Base-by-base conservation (phyloP, 2,888 invertebrate genomes). In the Orthosia cruda region DNA sequence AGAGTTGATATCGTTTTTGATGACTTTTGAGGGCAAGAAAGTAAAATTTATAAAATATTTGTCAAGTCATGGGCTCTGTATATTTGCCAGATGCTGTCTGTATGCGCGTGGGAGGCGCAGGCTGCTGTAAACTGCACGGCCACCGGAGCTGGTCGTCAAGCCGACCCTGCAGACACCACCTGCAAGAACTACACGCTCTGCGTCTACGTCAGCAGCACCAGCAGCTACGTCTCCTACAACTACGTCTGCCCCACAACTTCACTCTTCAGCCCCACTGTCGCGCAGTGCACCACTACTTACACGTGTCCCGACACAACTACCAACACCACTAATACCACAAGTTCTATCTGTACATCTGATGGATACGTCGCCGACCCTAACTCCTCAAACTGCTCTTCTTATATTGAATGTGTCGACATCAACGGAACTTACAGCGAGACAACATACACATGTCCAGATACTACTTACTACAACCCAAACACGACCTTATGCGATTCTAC, bases 131-230 rank as follows among this genome's bases (percentile, higher is more conserved):
- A 91, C 81, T 96, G 95, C 80, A 93, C 95, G 0, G 77, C 88
- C 0, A 86, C 90, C 0, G 92, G 91, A 4, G 91, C 91, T 3
- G 96, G 97, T 4, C 93, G 95, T 3, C 93, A 93, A 81, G 91
- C 94, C 0, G 94, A 96, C 75, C 87, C 92, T 1, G 85, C 74
- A 7, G 97, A 97, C 86, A 86, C 95, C 0, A 94, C 93, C 52
- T 96, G 96, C 86, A 85, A 93, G 81, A 95, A 94, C 82, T 97
- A 96, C 87, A 95, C 94, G 3, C 89, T 93, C 4, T 97, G 97
- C 83, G 90, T 94, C 55, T 91, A 88, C 74, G 83, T 87, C 74
- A 86, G 86, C 55, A 76, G 88, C n/a, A 90, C 74, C n/a, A 78
- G 74, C 55, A 81, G 88, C 40, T 96, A 91, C 76, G 3, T 92